Conservation (phyloP, 1,140 invertebrate species). For the Yoshiicerus persimilis region DNA sequence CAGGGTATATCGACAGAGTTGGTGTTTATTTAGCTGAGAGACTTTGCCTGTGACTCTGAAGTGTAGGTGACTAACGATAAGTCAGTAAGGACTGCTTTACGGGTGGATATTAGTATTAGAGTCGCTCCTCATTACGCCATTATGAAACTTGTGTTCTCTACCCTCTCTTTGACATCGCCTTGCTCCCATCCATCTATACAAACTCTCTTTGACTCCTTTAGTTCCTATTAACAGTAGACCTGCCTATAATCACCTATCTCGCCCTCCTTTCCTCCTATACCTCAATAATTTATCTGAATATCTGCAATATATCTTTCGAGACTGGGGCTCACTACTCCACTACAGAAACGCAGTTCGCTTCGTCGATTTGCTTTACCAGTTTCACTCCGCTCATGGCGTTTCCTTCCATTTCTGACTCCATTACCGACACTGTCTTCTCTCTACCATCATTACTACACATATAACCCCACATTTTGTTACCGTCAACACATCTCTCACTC, state of each 20-base stretch:
- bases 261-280: not conserved
- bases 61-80: no score
- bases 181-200: not conserved
- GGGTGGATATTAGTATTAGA: not conserved
- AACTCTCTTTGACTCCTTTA: not conserved
- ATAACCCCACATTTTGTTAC: not conserved
- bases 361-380: not conserved
- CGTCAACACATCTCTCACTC: not conserved
- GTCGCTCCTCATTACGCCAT: not conserved
- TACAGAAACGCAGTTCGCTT: not conserved
- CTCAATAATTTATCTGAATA: no score
- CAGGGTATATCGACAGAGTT: no score
- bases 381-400: not conserved
- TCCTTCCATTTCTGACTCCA: slow-evolving; percentile 11
- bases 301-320: no score
- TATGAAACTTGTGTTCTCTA: not conserved
- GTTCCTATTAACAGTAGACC: no score
- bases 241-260: no score
- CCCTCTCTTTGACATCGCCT: not conserved
- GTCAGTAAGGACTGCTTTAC: not conserved
- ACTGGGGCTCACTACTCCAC: no score
- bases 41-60: no score
- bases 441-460: not conserved
- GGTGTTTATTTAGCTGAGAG: no score
- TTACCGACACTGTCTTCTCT: not conserved